Base-by-base conservation (phyloP, 2,797 vertebrate genomes). In the Sebastes jordani region DNA sequence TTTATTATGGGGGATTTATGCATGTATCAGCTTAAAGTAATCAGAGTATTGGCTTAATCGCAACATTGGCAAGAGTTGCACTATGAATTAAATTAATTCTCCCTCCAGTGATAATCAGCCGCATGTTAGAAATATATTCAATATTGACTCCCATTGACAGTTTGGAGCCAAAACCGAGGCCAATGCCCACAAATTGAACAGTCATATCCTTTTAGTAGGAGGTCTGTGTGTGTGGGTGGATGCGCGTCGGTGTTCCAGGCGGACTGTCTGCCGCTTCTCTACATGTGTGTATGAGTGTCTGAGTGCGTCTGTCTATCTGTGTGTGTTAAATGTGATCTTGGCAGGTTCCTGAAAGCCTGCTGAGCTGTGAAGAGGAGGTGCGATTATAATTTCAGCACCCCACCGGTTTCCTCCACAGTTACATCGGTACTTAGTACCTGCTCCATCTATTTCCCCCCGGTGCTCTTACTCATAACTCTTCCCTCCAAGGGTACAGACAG, bases 341-440 rank as follows among this genome's bases (percentile, higher is more conserved):
- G 86, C 91, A 86, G 88, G 83, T 83, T 90, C 72, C 70, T 72
- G 70, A 80, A 76, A 83, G 83, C 91, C 85, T 27, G 87, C 93
- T 90, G 93, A 88, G 93, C 85, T 29, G 83, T 87, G 85, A 92
- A 90, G 86, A 90, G 85, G 87, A 88, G 78, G 86, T 84, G 85
- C 66, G 79, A 93, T 93, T 92, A 92, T 90, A 90, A 92, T 92
- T 92, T 88, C 84, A 85, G 90, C 74, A 9, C 82, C 91, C 87
- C 76, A 71, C 90, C 81, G 46, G 92, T 86, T 93, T 87, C 67
- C 78, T 77, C 89, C 67, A 20, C 60, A 27, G 84, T 87, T 89
- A 88, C 84, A 92, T 82, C 49, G 22, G 89, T 83, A 66, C 83
- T 84, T 81, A 85, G 80, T 81, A 75, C 80, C 83, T 63, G 55